Conservation (phyloP, 1,140 invertebrate genomes). For the Chrysomallon squamiferum region DNA sequence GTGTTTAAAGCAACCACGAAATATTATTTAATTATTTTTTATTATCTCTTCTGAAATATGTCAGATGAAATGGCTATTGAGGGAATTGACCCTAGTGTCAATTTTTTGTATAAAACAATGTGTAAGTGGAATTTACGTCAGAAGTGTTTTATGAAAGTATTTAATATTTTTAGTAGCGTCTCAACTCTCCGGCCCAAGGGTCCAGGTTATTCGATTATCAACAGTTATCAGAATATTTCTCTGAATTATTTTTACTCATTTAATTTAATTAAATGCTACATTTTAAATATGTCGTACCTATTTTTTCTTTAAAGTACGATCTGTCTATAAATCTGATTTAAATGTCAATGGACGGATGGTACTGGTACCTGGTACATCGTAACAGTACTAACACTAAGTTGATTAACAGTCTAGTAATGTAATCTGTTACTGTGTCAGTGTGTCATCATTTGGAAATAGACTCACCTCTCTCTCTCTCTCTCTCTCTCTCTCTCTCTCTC, state of each 20-base stretch:
- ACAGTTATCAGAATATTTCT: background rate
- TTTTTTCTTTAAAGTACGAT: background rate
- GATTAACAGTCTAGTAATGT: too few relatives aligned
- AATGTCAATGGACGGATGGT: too few relatives aligned
- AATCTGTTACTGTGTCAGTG: too few relatives aligned
- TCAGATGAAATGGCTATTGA: conserved; percentile 9
- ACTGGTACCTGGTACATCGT: too few relatives aligned
- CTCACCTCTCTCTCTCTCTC: too few relatives aligned
- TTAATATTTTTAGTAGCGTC: background rate
- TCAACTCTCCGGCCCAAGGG: background rate
- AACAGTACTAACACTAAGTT: too few relatives aligned
- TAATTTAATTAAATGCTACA: background rate
- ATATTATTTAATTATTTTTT: background rate
- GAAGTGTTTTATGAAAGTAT: background rate
- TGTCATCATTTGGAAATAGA: too few relatives aligned
- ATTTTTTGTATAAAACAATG: conserved; percentile 47
- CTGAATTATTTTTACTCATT: too few relatives aligned
- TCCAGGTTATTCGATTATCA: background rate
- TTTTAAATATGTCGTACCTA: background rate
- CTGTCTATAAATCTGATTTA: too few relatives aligned
- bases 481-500: too few relatives aligned
- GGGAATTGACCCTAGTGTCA: conserved; percentile 39
- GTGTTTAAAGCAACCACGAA: too few relatives aligned
- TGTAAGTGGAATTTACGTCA: conserved; percentile 21
- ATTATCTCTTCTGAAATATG: background rate